Conservation (phyloP, 2,888 invertebrate species). For the Rhopalosiphum nymphaeae region DNA sequence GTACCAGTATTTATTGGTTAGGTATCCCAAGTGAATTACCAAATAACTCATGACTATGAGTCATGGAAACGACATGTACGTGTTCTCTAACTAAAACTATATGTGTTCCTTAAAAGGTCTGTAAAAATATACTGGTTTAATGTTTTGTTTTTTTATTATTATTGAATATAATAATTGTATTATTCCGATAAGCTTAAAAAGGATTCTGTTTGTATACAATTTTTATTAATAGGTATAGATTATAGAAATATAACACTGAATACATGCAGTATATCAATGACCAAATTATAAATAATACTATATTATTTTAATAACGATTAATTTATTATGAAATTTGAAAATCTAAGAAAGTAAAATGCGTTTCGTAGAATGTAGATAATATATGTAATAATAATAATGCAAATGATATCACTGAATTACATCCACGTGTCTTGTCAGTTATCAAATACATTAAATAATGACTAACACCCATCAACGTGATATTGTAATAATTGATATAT, state of each 20-base stretch:
- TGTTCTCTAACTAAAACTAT: slow-evolving; percentile 42
- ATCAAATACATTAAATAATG: not conserved
- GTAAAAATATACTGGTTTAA: slow-evolving; percentile 39
- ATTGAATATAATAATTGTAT: not conserved
- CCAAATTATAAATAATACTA: not conserved
- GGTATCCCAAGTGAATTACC: slow-evolving; percentile 14
- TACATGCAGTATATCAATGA: not conserved
- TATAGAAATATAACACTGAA: not conserved
- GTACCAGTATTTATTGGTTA: slow-evolving; percentile 19
- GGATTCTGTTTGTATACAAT: not conserved
- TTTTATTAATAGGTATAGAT: not conserved
- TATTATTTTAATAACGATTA: not conserved
- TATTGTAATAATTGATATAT: not conserved
- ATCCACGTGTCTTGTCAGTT: not conserved
- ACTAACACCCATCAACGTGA: not conserved
- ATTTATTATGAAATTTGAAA: not conserved
- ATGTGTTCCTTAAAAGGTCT: slow-evolving; percentile 51
- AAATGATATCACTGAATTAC: not conserved
- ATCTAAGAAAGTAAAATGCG: not conserved
- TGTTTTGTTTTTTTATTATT: slow-evolving; percentile 18
- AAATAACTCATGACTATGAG: slow-evolving; percentile 47
- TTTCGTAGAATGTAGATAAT: not conserved
- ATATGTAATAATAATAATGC: not conserved
- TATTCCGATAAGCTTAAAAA: slow-evolving; percentile 19
- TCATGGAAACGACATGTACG: slow-evolving; percentile 14